Conservation (phyloP, 2,113 vertebrate species). For the Cyanoramphus novaezelandiae region DNA sequence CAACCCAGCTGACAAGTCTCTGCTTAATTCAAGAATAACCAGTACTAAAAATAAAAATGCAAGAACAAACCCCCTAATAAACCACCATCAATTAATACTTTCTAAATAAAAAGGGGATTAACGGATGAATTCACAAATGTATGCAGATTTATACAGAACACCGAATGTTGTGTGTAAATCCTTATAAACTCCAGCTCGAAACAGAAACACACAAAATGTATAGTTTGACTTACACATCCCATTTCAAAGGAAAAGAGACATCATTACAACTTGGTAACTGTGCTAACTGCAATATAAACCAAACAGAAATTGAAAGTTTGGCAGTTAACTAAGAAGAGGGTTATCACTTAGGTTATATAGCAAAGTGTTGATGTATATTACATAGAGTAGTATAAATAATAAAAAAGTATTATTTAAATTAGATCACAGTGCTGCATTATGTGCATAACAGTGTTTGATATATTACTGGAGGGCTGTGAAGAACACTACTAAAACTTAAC, state of each 20-base stretch:
- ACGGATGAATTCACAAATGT: conserved; percentile 69
- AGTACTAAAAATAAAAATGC: conserved; percentile 62
- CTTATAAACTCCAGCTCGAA: conserved; percentile 67
- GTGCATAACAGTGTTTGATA: conserved; percentile 86
- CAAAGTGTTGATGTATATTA: conserved; percentile 84
- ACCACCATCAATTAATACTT: conserved; percentile 51
- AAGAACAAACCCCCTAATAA: conserved; percentile 24
- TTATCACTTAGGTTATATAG: conserved; percentile 81
- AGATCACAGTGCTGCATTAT: conserved; percentile 86
- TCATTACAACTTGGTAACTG: conserved; percentile 75
- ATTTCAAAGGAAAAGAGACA: conserved; percentile 73
- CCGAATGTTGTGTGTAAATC: conserved; percentile 73
- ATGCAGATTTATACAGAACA: conserved; percentile 77
- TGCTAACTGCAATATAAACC: conserved; percentile 78
- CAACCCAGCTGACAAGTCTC: conserved; percentile 74
- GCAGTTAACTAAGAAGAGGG: conserved; percentile 77
- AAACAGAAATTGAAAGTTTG: conserved; percentile 73
- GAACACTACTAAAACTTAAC: conserved; percentile 72
- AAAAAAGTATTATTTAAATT: conserved; percentile 88
- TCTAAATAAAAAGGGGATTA: conserved; percentile 55
- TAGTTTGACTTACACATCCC: conserved; percentile 76
- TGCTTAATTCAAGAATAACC: conserved; percentile 78
- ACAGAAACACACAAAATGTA: conserved; percentile 74
- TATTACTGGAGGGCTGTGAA: conserved; percentile 79
- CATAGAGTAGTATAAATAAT: conserved; percentile 86